These are phyloP conservation scores for Sesia apiformis DNA, from an alignment of 2,888 invertebrate genomes.

Conservation along the genomic window DNA sequence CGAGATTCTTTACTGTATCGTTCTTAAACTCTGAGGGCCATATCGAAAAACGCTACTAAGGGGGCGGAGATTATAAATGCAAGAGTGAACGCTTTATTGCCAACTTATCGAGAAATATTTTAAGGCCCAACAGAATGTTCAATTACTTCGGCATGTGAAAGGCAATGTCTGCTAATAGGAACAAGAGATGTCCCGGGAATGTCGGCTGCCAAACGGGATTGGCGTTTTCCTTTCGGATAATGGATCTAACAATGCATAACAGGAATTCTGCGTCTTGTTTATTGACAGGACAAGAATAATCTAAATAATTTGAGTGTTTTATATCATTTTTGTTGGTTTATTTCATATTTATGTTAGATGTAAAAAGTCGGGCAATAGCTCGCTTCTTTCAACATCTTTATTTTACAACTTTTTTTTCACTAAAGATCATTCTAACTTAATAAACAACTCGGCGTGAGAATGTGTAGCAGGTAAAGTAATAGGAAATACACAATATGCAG, in stretches of 20 bases:
- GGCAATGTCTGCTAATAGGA: constrained; percentile 28
- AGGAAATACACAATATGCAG: no score
- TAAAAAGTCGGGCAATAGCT: no score
- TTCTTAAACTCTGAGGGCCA: neutral
- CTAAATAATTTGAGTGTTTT: no score
- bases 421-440: no score
- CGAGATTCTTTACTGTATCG: neutral
- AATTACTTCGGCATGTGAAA: constrained; percentile 45
- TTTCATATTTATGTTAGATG: no score
- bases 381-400: neutral
- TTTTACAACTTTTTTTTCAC: neutral
- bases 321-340: no score
- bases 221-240: constrained; percentile 24
- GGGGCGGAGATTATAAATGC: constrained; percentile 41
- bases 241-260: constrained; percentile 24
- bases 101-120: constrained; percentile 41
- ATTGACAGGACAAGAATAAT: neutral
- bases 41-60: constrained; percentile 21
- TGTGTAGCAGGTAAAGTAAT: no score
- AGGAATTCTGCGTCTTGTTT: constrained; percentile 16
- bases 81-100: constrained; percentile 18
- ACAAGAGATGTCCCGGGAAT: constrained; percentile 25
- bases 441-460: no score
- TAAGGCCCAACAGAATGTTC: constrained; percentile 43
- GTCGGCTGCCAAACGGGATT: constrained; percentile 30